These are phyloP conservation scores for Halesus radiatus DNA, from an alignment of 1,140 invertebrate genomes.

Conservation along the genomic window DNA sequence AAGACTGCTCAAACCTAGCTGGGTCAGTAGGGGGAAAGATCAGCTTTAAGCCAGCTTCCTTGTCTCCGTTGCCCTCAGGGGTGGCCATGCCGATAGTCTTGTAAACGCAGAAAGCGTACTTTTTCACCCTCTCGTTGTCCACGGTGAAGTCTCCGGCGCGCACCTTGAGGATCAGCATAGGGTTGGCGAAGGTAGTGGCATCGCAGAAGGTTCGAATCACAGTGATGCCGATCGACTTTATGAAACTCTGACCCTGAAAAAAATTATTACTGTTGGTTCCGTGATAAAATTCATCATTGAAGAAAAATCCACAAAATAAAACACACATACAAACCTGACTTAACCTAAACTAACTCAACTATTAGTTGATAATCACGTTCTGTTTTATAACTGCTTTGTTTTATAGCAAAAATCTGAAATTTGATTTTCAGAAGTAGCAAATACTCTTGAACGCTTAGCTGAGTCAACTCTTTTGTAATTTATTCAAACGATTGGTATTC, in stretches of 20 bases:
- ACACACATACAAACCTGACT: no score
- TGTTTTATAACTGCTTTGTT: no score
- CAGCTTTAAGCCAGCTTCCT: conserved; percentile 28
- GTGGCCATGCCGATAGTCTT: conserved; percentile 9
- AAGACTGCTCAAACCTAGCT: conserved; percentile 23
- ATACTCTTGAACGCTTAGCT: no score
- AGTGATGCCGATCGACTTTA: conserved; percentile 19
- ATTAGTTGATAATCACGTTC: no score
- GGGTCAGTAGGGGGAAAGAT: conserved; percentile 17
- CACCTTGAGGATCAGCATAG: not conserved
- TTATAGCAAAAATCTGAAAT: no score
- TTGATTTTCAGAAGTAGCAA: no score
- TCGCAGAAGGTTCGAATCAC: not conserved
- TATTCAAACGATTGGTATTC: no score
- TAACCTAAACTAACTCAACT: no score
- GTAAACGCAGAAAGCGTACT: conserved; percentile 43
- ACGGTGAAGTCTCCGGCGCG: conserved; percentile 33
- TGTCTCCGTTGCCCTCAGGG: conserved; percentile 23
- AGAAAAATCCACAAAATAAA: no score
- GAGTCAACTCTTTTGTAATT: no score
- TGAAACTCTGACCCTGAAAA: conserved; percentile 24
- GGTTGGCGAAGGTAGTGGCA: not conserved
- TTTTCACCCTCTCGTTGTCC: conserved; percentile 28
- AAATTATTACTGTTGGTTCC: no score
- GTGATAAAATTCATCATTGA: no score